phyloP scores from a whole-genome alignment of 1,140 invertebrate species.

The Caenorhabditis latens region DNA sequence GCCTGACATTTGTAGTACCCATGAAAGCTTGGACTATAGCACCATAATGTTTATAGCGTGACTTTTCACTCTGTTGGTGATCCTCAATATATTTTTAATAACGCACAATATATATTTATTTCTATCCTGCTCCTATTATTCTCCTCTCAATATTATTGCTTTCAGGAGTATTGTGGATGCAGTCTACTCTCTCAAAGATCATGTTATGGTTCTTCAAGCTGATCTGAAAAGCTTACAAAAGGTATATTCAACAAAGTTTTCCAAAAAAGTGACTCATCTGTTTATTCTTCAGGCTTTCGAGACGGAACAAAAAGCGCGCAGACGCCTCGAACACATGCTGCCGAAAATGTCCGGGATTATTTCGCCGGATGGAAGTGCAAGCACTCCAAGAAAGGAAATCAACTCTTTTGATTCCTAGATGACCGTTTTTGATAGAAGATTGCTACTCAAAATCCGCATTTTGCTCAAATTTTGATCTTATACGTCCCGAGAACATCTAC shows the following conservation, averaged over 20 bases:
- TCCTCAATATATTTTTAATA: background rate
- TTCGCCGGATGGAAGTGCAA: constrained; percentile 18
- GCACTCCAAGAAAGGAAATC: constrained; percentile 41
- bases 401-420: constrained; percentile 6
- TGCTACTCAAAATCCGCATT: background rate
- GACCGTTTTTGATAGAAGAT: background rate
- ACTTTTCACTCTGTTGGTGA: too few species aligned
- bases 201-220: constrained; percentile 78
- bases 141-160: constrained; percentile 45
- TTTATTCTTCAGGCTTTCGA: constrained; percentile 14
- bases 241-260: background rate
- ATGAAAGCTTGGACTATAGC: too few species aligned
- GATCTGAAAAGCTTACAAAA: constrained; percentile 42
- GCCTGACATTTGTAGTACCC: too few species aligned
- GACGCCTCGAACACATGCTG: constrained; percentile 14
- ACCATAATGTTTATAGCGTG: too few species aligned
- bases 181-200: constrained; percentile 83
- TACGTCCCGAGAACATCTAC: too few species aligned
- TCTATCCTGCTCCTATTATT: constrained; percentile 4
- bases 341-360: constrained; percentile 19
- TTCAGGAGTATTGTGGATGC: constrained; percentile 83
- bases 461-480: too few species aligned
- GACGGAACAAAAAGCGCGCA: constrained; percentile 33
- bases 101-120: background rate
- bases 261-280: background rate